Evolutionary conservation across 2,797 vertebrate genomes (phyloP), one percentile per base, ranked within the genome.

Genomic region (Melopsittacus undulatus): DNA sequence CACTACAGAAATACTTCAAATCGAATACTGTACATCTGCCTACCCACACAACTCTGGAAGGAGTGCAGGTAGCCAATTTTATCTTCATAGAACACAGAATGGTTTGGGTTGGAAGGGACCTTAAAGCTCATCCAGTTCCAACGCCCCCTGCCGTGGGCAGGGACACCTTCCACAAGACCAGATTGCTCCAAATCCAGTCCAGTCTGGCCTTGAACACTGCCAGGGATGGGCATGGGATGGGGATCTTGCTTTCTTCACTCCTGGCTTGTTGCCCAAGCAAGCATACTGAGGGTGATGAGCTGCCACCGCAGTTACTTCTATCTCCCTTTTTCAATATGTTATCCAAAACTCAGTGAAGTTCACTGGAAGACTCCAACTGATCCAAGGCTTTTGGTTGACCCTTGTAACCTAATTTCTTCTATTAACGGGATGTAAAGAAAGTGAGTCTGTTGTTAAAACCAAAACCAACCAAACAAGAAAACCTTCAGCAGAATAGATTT

Each of bases 341-440:
- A 76, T 73, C 42, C 68, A 81, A 87, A 94, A 59, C 32, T 61
- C 51, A 49, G 9, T 75, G 38, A 83, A n/a, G 49, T 57, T 92
- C 54, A 76, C 26, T 23, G 13, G 67, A 88, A 77, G 43, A 68
- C 10, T 90, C 48, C 13, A 48, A 2, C 12, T 61, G 36, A 64
- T 36, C 43, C 73, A 92, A 69, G 63, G 38, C 52, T 86, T 86
- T 83, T 78, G 34, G 17, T 66, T 86, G 38, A 88, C 30, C 27
- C 20, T 66, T 54, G 42, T 51, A 45, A 30, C 22, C 38, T 46
- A 56, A 84, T 69, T 78, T 78, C 9, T 69, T 78, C 62, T 74
- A 7, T 34, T 69, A 70, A 30, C 5, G 24, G 17, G 18, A 68
- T 20, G 10, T 7, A 15, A 17, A 70, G 56, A 67, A 67, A 46